Base-by-base conservation (phyloP, 2,113 vertebrate species). In the Apistogramma diplotaenia region DNA sequence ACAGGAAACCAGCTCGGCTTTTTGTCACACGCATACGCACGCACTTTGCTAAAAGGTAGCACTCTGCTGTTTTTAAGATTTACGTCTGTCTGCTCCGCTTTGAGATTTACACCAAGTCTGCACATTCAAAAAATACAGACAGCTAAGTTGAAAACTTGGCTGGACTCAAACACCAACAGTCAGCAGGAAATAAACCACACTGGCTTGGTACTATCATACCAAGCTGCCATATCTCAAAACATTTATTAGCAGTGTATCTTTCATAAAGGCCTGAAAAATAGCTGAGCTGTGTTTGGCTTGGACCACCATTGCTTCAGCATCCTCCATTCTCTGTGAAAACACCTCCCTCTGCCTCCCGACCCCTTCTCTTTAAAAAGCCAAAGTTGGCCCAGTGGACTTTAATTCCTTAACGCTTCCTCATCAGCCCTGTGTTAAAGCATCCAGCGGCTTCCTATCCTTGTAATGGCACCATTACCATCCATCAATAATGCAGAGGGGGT, bases 401-500 rank as follows among this genome's bases (percentile, higher is more conserved):
- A 58, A 67, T 76, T 81, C 53, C 83, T 59, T 75, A 11, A 51
- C 5, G 7, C 11, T 53, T 78, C 81, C 62, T 82, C 80, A 65
- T 93, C 77, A 93, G 94, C 93, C 92, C 94, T 74, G 80, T 93
- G 87, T 91, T 91, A 89, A 94, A 94, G 93, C 88, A 92, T 88
- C 81, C 76, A 81, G 33, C 90, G 84, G 84, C 92, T 90, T 92
- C 81, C 91, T 94, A 82, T 93, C 84, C 37, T 54, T 78, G 93
- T 95, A 94, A 95, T 95, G 94, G 95, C 90, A 90, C 96, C 95
- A 95, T 97, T 97, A 96, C 93, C 95, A 94, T 94, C 95, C 96
- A 95, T 97, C 96, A 97, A 96, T 96, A 96, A 96, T 95, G 95
- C 95, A 95, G 90, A 90, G 81, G 53, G 91, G 95, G 94, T 96